These are phyloP conservation scores for Scarus forsteni DNA, from an alignment of 2,797 vertebrate species.

Conservation along the genomic window DNA sequence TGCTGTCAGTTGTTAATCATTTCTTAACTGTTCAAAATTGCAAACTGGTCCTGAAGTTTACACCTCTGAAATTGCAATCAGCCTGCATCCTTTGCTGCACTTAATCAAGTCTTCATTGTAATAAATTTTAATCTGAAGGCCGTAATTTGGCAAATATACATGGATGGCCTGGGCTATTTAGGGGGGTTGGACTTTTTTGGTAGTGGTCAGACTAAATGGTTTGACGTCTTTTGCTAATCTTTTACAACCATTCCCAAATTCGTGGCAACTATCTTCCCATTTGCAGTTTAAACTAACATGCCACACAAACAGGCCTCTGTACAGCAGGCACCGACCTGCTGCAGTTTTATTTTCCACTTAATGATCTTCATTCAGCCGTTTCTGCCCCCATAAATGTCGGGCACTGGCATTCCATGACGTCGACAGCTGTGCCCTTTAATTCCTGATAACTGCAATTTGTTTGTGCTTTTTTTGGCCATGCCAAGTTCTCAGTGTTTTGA, in stretches of 20 bases:
- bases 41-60: slow-evolving; percentile 15
- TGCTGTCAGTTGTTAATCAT: not conserved
- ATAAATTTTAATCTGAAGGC: slow-evolving; percentile 74
- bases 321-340: slow-evolving; percentile 13
- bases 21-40: slow-evolving; percentile 17
- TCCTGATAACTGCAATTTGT: slow-evolving; percentile 75
- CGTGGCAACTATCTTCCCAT: slow-evolving; percentile 24
- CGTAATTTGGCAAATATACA: slow-evolving; percentile 73
- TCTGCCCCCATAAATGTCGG: slow-evolving; percentile 27
- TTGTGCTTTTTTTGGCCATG: slow-evolving; percentile 51
- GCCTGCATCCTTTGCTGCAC: slow-evolving; percentile 36
- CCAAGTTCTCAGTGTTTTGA: slow-evolving; percentile 71
- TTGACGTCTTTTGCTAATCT: slow-evolving; percentile 20
- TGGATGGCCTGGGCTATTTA: slow-evolving; percentile 37
- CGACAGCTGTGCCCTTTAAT: slow-evolving; percentile 55
- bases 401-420: slow-evolving; percentile 51
- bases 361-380: slow-evolving; percentile 62
- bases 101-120: slow-evolving; percentile 73
- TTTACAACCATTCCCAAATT: slow-evolving; percentile 5
- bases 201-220: slow-evolving; percentile 44
- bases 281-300: slow-evolving; percentile 20
- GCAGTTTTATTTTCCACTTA: slow-evolving; percentile 62
- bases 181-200: slow-evolving; percentile 30
- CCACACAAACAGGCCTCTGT: slow-evolving; percentile 15
- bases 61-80: slow-evolving; percentile 50